Percentiles rank a stretch among this genome's conserved stretches.
Conservation (phyloP, 2,113 vertebrate genomes). For the Sceloporus tristichus region DNA sequence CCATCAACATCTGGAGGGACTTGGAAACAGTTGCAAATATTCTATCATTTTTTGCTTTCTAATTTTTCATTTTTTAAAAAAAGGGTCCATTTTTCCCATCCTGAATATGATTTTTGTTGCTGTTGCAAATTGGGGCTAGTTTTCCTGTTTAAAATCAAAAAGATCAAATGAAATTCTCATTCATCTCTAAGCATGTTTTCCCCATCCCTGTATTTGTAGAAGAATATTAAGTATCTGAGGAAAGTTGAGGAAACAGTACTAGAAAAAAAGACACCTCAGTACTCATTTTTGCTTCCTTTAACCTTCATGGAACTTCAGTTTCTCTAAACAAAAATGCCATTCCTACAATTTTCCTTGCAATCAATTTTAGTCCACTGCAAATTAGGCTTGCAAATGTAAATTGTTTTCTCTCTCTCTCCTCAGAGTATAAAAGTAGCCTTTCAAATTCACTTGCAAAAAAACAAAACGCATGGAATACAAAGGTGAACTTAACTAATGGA, state of each 20-base stretch:
- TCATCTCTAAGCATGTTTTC: too few relatives aligned
- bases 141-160: too few relatives aligned
- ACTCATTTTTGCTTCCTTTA: neutral
- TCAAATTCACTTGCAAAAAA: slow-evolving; percentile 23
- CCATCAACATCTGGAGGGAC: neutral
- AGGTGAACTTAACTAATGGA: neutral
- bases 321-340: slow-evolving; percentile 5
- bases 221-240: neutral
- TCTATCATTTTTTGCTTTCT: too few relatives aligned
- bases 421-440: slow-evolving; percentile 9
- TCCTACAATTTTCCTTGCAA: slow-evolving; percentile 9
- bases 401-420: neutral
- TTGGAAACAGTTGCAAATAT: neutral
- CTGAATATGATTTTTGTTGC: neutral
- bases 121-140: too few relatives aligned
- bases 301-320: neutral
- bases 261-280: neutral
- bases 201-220: neutral
- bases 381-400: slow-evolving; percentile 13
- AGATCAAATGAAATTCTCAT: too few relatives aligned
- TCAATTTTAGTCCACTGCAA: slow-evolving; percentile 2
- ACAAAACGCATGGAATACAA: neutral
- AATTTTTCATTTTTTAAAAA: too few relatives aligned
- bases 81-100: neutral
- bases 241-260: neutral